Evolutionary conservation across 1,140 invertebrate genomes (phyloP).

Genomic region (Neoseiulus cucumeris): DNA sequence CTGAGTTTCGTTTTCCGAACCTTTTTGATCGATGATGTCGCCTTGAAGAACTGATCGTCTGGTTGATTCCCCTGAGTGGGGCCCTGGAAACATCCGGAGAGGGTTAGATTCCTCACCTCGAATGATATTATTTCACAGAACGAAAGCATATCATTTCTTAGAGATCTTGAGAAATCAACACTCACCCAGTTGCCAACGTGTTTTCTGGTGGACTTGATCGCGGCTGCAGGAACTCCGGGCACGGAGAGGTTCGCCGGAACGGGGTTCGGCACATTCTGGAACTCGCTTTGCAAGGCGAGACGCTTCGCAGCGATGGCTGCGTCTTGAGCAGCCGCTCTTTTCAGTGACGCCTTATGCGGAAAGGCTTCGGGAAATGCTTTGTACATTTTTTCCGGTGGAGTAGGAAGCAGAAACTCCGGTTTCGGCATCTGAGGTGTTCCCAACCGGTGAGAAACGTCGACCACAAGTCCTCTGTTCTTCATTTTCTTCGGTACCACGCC

Average conservation of each 20-base stretch:
- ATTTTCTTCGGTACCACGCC: slow-evolving; percentile 18
- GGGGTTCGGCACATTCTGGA: too few species aligned
- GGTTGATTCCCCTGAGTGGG: not conserved
- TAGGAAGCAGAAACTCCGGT: slow-evolving; percentile 59
- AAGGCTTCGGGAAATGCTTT: slow-evolving; percentile 31
- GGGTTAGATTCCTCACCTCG: too few species aligned
- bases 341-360: not conserved
- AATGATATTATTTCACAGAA: too few species aligned
- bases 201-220: not conserved
- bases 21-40: not conserved
- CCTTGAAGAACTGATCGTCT: not conserved
- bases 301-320: not conserved
- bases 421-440: slow-evolving; percentile 39
- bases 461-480: slow-evolving; percentile 40
- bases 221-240: too few species aligned
- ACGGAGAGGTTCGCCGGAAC: too few species aligned
- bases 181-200: not conserved
- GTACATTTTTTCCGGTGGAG: slow-evolving; percentile 52
- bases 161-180: too few species aligned
- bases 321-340: not conserved
- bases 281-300: not conserved
- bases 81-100: not conserved
- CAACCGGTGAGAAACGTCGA: slow-evolving; percentile 51
- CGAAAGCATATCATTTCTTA: too few species aligned
- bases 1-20: not conserved